Base-by-base conservation (phyloP, 2,113 vertebrate genomes). In the Aleadryas rufinucha region DNA sequence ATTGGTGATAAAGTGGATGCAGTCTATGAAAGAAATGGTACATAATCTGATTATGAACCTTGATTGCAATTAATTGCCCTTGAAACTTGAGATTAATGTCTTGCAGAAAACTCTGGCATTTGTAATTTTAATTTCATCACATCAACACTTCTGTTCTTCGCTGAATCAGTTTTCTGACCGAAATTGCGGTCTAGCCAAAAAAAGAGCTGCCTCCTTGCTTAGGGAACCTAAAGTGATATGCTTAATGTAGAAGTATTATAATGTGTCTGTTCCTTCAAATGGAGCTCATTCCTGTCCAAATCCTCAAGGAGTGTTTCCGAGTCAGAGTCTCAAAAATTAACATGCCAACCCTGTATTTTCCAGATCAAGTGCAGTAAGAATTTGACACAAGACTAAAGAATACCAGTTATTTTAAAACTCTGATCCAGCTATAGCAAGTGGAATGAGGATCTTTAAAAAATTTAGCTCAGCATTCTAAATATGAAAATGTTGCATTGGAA, bases 1-100 rank as follows among this genome's bases (percentile, higher is more conserved):
- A 99, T 99, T 85, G 98, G 98, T 63, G 98, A 99, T 1, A 98
- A 98, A 91, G 97, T 99, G 49, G 99, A 99, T 86, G 99, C 99
- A 16, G 99, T 98, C 53, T 98, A 97, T 41, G 97, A 99, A 96
- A 98, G 98, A 94, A 98, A 99, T 26, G 99, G 99, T 99, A 98
- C 41, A 7, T 75, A 83, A 53, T 56, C 42, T 53, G 37, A 90
- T 61, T 50, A 65, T 30, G 31, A 86, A 88, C 60, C 5, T 49
- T 65, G 26, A 54, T 70, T 76, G 7, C 19, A 61, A 61, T 37
- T 49, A 70, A 7, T 31, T 81, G 11, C 20, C 13, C 3, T 33
- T 80, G 33, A 84, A 76, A 87, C 1, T 76, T 89, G 47, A 54
- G 27, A 60, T 66, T 33, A 77, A 33, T 37, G 13, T 59, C 7